Evolutionary conservation across 1,140 invertebrate genomes (phyloP).

Genomic region (Macrotrachela quadricornifera): DNA sequence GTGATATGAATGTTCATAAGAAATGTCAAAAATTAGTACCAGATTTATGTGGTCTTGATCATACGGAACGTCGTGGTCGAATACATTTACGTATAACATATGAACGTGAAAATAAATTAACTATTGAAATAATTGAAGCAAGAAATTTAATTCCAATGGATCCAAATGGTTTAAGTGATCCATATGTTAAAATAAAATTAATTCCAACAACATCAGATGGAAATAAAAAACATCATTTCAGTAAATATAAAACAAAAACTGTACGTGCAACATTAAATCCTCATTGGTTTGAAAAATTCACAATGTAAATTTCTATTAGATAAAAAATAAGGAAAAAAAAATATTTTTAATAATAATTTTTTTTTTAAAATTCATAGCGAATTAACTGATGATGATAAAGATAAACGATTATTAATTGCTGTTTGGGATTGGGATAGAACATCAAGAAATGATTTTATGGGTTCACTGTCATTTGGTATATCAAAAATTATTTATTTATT

Average conservation of each 20-base stretch:
- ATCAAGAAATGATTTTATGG: constrained; percentile 97
- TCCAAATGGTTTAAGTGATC: constrained; percentile 85
- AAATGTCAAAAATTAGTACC: constrained; percentile 90
- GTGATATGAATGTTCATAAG: constrained; percentile 99
- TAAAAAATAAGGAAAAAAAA: background rate
- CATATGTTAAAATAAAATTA: constrained; percentile 91
- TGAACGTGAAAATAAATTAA: constrained; percentile 31
- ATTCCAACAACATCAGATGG: constrained; percentile 40
- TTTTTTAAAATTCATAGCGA: constrained; percentile 41
- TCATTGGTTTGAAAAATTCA: constrained; percentile 82
- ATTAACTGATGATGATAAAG: constrained; percentile 78
- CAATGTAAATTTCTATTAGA: constrained; percentile 27
- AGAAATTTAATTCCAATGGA: constrained; percentile 98
- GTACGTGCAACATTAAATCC: constrained; percentile 82
- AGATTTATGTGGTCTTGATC: constrained; percentile 92
- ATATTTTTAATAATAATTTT: no score
- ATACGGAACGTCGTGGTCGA: constrained; percentile 85
- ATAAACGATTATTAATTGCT: constrained; percentile 77
- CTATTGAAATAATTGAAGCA: constrained; percentile 62
- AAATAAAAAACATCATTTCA: no score
- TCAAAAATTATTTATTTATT: constrained; percentile 53
- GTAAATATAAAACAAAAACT: constrained; percentile 93
- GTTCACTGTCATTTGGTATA: constrained; percentile 88
- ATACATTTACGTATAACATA: constrained; percentile 33
- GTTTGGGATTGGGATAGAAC: constrained; percentile 99